phyloP scores from a whole-genome alignment of 2,797 vertebrate genomes.

The Novumbra hubbsi region DNA sequence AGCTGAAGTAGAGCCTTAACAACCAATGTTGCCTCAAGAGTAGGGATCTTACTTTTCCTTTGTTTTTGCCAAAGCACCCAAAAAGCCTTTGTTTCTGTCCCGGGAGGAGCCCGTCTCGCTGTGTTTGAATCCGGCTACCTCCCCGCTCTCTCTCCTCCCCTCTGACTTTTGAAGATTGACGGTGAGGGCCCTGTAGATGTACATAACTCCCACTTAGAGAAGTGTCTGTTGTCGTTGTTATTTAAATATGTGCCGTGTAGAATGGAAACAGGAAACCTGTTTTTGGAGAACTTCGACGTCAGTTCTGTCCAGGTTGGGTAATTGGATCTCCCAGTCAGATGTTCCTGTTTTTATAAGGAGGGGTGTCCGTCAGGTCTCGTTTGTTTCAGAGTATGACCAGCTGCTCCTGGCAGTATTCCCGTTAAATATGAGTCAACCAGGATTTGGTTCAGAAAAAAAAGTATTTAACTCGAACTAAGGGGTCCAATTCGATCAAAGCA shows the following conservation, averaged over 20 bases:
- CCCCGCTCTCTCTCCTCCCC: neutral
- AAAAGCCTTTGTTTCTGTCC: conserved; percentile 63
- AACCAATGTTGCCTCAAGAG: conserved; percentile 97
- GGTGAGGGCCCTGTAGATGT: neutral
- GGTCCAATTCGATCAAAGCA: neutral
- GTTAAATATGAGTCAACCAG: neutral
- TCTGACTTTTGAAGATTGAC: neutral
- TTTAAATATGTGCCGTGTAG: neutral
- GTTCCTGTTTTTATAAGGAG: neutral
- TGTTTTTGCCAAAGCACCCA: conserved; percentile 77
- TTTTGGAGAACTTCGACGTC: neutral
- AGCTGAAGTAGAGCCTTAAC: conserved; percentile 96
- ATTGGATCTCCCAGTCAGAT: neutral
- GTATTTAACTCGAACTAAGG: neutral
- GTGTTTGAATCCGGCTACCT: neutral
- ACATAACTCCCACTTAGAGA: neutral
- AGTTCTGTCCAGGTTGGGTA: neutral
- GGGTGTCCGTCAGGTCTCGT: neutral
- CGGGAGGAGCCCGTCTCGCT: neutral
- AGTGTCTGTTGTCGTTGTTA: neutral
- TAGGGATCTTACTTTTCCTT: conserved; percentile 70
- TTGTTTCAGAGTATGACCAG: neutral
- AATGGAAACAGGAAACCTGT: neutral
- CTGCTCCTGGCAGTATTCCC: neutral
- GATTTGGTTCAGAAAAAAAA: neutral